These are phyloP conservation scores for Nephila pilipes DNA, from an alignment of 1,140 invertebrate genomes.

Conservation along the genomic window DNA sequence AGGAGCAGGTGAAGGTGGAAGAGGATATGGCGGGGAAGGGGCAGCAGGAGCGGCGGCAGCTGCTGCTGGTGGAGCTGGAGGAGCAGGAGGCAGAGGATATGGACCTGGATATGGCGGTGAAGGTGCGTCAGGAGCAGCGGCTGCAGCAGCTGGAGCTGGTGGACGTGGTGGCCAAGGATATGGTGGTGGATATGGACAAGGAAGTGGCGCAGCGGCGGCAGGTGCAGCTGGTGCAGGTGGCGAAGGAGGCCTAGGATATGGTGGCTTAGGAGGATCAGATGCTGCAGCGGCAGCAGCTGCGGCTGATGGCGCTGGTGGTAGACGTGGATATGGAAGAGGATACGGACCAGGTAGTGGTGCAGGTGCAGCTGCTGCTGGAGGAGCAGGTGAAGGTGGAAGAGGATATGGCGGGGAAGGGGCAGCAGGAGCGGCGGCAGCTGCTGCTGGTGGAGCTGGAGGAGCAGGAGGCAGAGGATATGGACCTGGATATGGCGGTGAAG, in stretches of 20 bases:
- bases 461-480: no score
- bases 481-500: not conserved
- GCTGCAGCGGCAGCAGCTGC: not conserved
- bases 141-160: not conserved
- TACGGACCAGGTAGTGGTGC: not conserved
- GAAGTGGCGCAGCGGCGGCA: not conserved
- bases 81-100: no score
- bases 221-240: not conserved
- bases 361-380: not conserved
- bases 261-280: not conserved
- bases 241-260: not conserved
- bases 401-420: not conserved
- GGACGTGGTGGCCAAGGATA: not conserved
- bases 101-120: not conserved
- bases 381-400: not conserved
- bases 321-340: not conserved
- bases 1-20: not conserved
- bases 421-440: no score
- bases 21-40: not conserved
- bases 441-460: not conserved
- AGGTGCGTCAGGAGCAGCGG: not conserved
- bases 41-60: not conserved
- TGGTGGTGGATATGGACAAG: not conserved
- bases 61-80: no score
- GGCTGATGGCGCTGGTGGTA: not conserved